A percentile compares a stretch with the other conserved stretches of the same genome.
These are phyloP conservation scores for Listronotus bonariensis DNA, from an alignment of 1,140 invertebrate genomes.

Conservation along the genomic window DNA sequence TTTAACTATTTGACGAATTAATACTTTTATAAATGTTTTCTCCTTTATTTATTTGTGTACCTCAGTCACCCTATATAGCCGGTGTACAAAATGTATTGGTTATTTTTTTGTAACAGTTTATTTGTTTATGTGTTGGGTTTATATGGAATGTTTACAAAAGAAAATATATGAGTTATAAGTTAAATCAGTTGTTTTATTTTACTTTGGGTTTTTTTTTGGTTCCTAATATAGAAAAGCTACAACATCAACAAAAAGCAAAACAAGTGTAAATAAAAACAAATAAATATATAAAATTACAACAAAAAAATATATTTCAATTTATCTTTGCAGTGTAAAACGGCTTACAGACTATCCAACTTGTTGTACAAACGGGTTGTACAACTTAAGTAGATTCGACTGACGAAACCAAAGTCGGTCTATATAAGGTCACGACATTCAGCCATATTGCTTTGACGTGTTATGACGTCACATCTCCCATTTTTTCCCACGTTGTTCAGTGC, in stretches of 20 bases:
- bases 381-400: too few relatives aligned
- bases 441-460: too few relatives aligned
- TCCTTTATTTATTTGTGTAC: slow-evolving; percentile 43
- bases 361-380: too few relatives aligned
- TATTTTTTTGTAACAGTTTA: slow-evolving; percentile 49
- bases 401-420: too few relatives aligned
- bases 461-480: too few relatives aligned
- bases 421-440: too few relatives aligned
- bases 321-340: too few relatives aligned
- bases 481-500: too few relatives aligned
- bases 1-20: slow-evolving; percentile 33
- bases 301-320: too few relatives aligned
- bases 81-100: slow-evolving; percentile 47
- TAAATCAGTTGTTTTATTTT: slow-evolving; percentile 16
- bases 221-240: slow-evolving; percentile 7
- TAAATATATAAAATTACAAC: too few relatives aligned
- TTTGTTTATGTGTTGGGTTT: slow-evolving; percentile 57
- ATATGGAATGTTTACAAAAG: slow-evolving; percentile 55
- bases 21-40: slow-evolving; percentile 37
- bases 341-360: too few relatives aligned
- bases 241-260: not conserved
- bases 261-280: too few relatives aligned
- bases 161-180: slow-evolving; percentile 45
- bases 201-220: slow-evolving; percentile 1
- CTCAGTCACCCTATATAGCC: slow-evolving; percentile 35